A percentile compares a stretch with the other conserved stretches of the same genome.
Conservation (phyloP, 2,888 invertebrate genomes). For the Nesidiocoris tenuis region DNA sequence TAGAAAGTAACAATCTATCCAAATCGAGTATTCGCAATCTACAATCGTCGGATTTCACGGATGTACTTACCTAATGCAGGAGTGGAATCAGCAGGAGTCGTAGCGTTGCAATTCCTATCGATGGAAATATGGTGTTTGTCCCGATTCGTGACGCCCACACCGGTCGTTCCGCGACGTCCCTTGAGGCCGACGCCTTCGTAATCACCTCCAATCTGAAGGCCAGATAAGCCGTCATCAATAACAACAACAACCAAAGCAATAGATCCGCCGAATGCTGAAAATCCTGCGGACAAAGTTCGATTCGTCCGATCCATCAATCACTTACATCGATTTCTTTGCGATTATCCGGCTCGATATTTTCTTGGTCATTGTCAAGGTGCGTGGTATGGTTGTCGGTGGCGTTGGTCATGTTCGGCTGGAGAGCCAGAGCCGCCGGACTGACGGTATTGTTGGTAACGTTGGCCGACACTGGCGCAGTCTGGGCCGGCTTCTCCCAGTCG, state of each 20-base stretch:
- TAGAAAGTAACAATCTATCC: no score
- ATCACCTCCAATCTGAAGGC: constrained; percentile 45
- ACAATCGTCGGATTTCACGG: no score
- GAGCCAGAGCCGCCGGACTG: constrained; percentile 52
- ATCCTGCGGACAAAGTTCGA: no score
- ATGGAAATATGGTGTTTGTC: constrained; percentile 51
- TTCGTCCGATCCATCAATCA: no score
- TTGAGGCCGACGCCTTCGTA: constrained; percentile 45
- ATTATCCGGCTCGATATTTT: constrained; percentile 69
- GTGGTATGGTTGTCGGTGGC: constrained; percentile 58
- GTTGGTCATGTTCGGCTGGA: constrained; percentile 51
- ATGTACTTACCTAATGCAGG: constrained; percentile 48
- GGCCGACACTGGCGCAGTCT: constrained; percentile 45
- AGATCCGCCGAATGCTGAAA: no score
- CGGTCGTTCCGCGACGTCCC: constrained; percentile 39
- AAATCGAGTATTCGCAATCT: no score
- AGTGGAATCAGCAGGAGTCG: constrained; percentile 53
- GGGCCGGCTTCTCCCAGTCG: constrained; percentile 84
- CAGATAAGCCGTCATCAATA: no score
- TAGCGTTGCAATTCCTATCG: constrained; percentile 71
- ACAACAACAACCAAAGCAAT: no score
- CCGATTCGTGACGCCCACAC: constrained; percentile 43
- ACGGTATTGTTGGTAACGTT: constrained; percentile 44
- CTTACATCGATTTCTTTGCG: constrained; percentile 58
- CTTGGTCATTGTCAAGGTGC: constrained; percentile 62